A percentile compares a stretch with the other conserved stretches of the same genome.
Evolutionary conservation across 2,113 vertebrate genomes (phyloP).

Genomic region (Rhynchomys soricoides): DNA sequence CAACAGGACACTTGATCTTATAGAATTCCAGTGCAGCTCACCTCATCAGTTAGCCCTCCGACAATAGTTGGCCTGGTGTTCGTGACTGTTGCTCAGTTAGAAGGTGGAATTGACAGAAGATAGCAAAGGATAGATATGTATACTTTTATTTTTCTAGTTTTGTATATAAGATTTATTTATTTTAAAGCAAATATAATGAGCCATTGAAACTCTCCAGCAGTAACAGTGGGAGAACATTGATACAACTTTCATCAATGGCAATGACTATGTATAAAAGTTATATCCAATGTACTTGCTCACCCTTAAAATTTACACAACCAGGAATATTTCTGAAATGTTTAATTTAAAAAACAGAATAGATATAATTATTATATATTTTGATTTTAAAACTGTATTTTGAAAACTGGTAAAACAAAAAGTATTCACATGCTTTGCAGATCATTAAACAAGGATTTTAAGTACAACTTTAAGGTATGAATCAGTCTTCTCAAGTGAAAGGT

Average conservation of each 20-base stretch:
- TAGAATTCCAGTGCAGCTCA: not conserved
- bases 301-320: not conserved
- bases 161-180: not conserved
- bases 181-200: not conserved
- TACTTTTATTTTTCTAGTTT: not conserved
- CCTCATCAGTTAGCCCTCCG: no score
- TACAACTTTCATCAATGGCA: not conserved
- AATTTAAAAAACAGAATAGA: not conserved
- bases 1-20: not conserved
- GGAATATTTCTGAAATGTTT: not conserved
- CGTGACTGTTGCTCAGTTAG: not conserved
- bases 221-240: not conserved
- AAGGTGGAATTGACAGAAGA: not conserved
- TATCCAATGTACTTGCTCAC: not conserved
- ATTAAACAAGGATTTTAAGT: not conserved
- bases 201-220: not conserved
- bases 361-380: not conserved
- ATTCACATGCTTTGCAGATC: no score
- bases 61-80: not conserved
- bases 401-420: no score
- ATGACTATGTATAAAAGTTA: not conserved
- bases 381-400: not conserved
- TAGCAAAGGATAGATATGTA: not conserved
- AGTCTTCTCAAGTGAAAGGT: not conserved
- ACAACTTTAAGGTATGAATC: not conserved